Evolutionary conservation across 2,797 vertebrate species (phyloP).

Genomic region (Propithecus deckenii): DNA sequence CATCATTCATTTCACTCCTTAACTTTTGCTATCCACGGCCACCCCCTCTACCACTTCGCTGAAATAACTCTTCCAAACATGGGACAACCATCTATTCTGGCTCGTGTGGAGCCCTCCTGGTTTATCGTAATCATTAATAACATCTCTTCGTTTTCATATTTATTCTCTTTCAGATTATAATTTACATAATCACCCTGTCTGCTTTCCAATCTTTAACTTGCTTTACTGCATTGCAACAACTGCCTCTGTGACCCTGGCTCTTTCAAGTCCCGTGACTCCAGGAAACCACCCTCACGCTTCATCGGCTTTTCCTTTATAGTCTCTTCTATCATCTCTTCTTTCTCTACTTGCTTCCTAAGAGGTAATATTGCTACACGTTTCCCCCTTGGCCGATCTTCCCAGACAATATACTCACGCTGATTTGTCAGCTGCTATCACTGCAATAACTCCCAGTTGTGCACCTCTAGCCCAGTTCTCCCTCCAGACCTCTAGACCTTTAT

Average conservation of each 20-base stretch:
- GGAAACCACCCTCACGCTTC: background rate
- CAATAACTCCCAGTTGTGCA: background rate
- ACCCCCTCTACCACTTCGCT: background rate
- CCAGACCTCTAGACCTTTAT: background rate
- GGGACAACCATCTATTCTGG: too few species aligned
- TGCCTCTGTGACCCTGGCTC: background rate
- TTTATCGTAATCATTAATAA: background rate
- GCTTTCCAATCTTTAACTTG: background rate
- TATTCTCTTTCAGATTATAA: background rate
- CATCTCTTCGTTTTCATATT: background rate
- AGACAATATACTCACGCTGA: background rate
- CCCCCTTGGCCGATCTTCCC: background rate
- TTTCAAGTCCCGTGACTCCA: background rate
- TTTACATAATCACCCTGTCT: background rate
- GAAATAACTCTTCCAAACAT: background rate
- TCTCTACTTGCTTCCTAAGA: background rate
- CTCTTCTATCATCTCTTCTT: background rate
- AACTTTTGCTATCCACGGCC: background rate
- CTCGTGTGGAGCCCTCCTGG: background rate
- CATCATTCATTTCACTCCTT: background rate
- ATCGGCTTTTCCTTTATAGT: background rate
- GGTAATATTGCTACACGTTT: background rate
- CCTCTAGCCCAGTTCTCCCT: background rate
- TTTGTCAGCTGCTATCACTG: background rate
- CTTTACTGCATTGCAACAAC: background rate